Conservation (phyloP, 2,888 invertebrate genomes). For the Torymus auratus region DNA sequence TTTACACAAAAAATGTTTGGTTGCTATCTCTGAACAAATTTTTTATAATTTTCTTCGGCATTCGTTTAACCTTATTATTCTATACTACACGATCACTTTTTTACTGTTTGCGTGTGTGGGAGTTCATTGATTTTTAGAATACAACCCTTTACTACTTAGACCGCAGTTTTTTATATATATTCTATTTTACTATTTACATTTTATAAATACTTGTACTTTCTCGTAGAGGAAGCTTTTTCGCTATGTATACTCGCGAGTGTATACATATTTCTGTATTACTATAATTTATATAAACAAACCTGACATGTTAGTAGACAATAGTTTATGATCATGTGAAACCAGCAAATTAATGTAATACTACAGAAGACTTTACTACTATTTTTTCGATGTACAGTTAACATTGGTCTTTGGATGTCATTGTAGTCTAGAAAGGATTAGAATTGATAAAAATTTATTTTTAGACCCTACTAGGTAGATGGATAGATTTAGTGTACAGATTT, state of each 20-base stretch:
- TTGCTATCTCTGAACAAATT: neutral
- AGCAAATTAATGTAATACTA: neutral
- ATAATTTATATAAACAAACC: conserved; percentile 3
- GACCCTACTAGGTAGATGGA: neutral
- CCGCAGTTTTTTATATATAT: conserved; percentile 18
- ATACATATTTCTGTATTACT: conserved; percentile 36
- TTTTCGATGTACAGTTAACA: conserved; percentile 13
- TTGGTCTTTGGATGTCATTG: neutral
- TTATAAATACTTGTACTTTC: conserved; percentile 25
- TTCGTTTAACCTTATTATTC: conserved; percentile 6
- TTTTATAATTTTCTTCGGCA: neutral
- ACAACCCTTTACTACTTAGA: conserved; percentile 34
- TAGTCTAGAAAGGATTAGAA: conserved; percentile 42
- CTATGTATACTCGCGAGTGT: conserved; percentile 39
- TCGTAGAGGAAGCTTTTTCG: conserved; percentile 39
- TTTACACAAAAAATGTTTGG: neutral
- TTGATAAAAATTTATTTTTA: conserved; percentile 27
- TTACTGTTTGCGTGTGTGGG: conserved; percentile 61
- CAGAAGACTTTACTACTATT: conserved; percentile 4
- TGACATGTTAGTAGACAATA: conserved; percentile 29
- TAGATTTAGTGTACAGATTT: conserved; percentile 11
- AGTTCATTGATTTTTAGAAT: conserved; percentile 44
- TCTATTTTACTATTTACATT: conserved; percentile 18
- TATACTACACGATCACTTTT: conserved; percentile 25
- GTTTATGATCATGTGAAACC: conserved; percentile 3